Conservation (phyloP, 2,888 invertebrate species). For the Xylocampa areola region DNA sequence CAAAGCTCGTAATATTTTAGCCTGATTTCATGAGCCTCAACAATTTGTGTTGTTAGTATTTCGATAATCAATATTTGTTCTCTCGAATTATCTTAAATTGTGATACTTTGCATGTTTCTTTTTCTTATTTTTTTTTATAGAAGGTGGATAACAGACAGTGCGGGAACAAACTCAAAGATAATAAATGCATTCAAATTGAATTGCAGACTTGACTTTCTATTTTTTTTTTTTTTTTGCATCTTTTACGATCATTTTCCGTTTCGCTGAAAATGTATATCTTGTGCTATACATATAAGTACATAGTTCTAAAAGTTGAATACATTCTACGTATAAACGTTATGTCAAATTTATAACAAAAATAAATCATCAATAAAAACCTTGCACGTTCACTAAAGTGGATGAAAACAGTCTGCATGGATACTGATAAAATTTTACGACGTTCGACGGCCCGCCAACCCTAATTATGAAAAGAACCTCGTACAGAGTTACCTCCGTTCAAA, state of each 20-base stretch:
- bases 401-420: background rate
- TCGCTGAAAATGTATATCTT: too few species aligned
- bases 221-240: too few species aligned
- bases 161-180: too few species aligned
- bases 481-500: slow-evolving; percentile 4
- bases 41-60: slow-evolving; percentile 9
- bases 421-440: slow-evolving; percentile 10
- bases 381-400: background rate
- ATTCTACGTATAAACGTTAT: too few species aligned
- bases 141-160: background rate
- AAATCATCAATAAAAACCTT: slow-evolving; percentile 1
- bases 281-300: too few species aligned
- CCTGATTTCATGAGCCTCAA: slow-evolving; percentile 2
- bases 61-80: slow-evolving; percentile 5
- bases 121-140: background rate
- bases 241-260: too few species aligned
- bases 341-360: too few species aligned
- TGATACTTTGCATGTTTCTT: background rate
- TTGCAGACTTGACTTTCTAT: too few species aligned
- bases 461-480: slow-evolving; percentile 22
- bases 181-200: too few species aligned
- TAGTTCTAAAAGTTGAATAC: too few species aligned
- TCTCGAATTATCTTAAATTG: background rate
- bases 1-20: slow-evolving; percentile 1
- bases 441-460: slow-evolving; percentile 3